Evolutionary conservation across 2,113 vertebrate species (phyloP).

Genomic region (Pluvialis apricaria): DNA sequence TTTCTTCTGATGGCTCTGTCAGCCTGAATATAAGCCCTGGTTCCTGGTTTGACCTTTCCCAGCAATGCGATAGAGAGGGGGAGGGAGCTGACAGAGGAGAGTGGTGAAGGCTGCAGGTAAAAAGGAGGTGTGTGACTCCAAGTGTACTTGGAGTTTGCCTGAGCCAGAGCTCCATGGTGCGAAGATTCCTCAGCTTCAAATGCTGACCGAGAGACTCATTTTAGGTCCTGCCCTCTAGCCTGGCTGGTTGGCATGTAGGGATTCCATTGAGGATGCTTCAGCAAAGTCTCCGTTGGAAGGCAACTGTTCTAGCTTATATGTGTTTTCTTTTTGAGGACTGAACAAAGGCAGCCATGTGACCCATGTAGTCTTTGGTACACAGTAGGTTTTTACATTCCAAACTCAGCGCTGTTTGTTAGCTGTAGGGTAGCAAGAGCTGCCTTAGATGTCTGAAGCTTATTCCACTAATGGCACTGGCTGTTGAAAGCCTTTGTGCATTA

Average conservation of each 20-base stretch:
- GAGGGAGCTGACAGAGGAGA: background rate
- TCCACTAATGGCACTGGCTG: background rate
- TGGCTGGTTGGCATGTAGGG: background rate
- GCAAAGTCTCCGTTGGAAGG: background rate
- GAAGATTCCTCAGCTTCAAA: background rate
- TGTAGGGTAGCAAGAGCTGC: background rate
- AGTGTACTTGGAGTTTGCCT: background rate
- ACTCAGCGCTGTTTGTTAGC: background rate
- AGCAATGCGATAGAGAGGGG: background rate
- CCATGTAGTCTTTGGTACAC: rapidly evolving
- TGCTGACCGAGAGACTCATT: background rate
- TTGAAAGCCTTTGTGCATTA: background rate
- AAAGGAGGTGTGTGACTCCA: background rate
- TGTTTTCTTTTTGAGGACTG: background rate
- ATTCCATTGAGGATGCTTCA: background rate
- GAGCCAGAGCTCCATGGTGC: background rate
- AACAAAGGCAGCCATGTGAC: background rate
- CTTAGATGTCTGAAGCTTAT: background rate
- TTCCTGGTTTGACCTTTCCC: background rate
- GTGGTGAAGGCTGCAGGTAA: background rate
- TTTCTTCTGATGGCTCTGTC: background rate
- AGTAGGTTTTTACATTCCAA: background rate
- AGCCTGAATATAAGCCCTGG: background rate
- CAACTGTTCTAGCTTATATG: background rate
- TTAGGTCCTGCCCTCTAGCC: background rate